These are phyloP conservation scores for Emydura subglobosa DNA, from an alignment of 2,113 vertebrate genomes.

Conservation along the genomic window DNA sequence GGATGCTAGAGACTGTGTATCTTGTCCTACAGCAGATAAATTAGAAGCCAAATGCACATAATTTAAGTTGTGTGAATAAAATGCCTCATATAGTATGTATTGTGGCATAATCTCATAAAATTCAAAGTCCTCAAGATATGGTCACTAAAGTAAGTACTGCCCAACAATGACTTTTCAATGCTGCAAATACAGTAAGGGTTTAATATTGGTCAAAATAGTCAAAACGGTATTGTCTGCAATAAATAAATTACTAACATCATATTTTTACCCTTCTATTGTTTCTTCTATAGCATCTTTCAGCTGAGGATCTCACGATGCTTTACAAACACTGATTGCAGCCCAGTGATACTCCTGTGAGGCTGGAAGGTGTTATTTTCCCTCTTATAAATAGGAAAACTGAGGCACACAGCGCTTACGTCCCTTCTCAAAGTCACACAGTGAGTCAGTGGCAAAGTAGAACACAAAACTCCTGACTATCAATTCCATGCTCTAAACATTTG, in stretches of 20 bases:
- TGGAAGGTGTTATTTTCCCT: not conserved
- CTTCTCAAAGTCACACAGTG: not conserved
- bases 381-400: not conserved
- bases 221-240: conserved; percentile 6
- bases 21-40: not conserved
- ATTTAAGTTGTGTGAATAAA: not conserved
- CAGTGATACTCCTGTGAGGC: not conserved
- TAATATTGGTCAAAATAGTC: not conserved
- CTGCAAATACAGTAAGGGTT: not conserved
- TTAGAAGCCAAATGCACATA: too few relatives aligned
- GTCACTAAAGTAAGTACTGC: not conserved
- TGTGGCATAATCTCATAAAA: conserved; percentile 18
- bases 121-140: conserved; percentile 46
- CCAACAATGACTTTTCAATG: conserved; percentile 19
- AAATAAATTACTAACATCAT: conserved; percentile 29
- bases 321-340: not conserved
- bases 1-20: not conserved
- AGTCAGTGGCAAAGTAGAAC: not conserved
- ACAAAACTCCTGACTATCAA: not conserved
- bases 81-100: conserved; percentile 21
- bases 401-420: not conserved
- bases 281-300: not conserved
- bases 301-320: not conserved
- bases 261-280: not conserved
- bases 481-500: not conserved